A percentile compares a stretch with the other conserved stretches of the same genome.
phyloP scores from a whole-genome alignment of 2,113 vertebrate genomes.

The Microcebus ravelobensis region DNA sequence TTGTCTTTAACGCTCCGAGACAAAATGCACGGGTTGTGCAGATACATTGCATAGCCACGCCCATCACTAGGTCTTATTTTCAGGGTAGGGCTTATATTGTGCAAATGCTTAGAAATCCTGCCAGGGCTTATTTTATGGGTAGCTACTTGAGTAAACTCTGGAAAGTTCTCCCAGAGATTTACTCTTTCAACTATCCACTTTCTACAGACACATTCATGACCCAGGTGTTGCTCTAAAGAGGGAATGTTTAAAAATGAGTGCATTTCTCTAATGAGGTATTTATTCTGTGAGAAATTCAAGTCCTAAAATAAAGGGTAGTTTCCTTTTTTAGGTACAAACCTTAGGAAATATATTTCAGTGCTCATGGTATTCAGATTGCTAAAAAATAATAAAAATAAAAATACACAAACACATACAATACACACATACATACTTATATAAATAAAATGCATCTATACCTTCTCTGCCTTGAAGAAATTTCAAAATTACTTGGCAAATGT shows the following conservation, averaged over 20 bases:
- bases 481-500: background rate
- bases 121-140: no score
- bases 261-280: background rate
- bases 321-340: background rate
- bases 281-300: background rate
- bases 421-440: background rate
- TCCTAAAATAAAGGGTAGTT: background rate
- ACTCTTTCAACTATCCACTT: background rate
- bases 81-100: no score
- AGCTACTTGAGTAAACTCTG: background rate
- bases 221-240: background rate
- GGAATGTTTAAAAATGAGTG: background rate
- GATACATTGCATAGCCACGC: no score
- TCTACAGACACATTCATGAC: background rate
- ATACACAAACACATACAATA: background rate
- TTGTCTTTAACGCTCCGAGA: no score
- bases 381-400: background rate
- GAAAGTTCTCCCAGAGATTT: background rate
- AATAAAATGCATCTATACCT: background rate
- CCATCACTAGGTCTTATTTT: no score
- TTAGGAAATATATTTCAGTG: background rate
- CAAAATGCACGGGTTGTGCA: no score
- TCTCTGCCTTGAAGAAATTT: background rate
- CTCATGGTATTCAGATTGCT: background rate
- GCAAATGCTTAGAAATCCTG: no score